phyloP scores from a whole-genome alignment of 2,888 invertebrate genomes.

The Mythimna ferrago region DNA sequence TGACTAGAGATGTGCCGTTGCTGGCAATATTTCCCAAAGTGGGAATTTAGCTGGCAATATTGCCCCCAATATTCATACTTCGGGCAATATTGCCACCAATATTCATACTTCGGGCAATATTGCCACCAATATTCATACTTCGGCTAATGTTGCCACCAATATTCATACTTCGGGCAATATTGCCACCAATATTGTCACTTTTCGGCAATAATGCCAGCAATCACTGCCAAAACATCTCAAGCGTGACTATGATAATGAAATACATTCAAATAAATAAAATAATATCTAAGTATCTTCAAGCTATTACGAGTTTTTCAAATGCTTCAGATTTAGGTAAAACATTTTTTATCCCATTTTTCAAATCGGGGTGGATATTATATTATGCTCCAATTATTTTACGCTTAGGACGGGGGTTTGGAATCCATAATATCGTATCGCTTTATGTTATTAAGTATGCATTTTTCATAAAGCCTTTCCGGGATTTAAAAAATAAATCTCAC shows the following conservation, averaged over 20 bases:
- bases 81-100: too few relatives aligned
- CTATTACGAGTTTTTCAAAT: constrained; percentile 7
- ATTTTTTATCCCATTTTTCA: constrained; percentile 15
- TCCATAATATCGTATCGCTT: constrained; percentile 37
- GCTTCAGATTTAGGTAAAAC: neutral
- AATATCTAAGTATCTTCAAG: constrained; percentile 3
- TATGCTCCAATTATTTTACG: constrained; percentile 45
- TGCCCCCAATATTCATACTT: too few relatives aligned
- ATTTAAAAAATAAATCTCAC: constrained; percentile 16
- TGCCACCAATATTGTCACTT: too few relatives aligned
- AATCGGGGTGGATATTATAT: constrained; percentile 14
- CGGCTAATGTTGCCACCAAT: too few relatives aligned
- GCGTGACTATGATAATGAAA: neutral
- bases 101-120: too few relatives aligned
- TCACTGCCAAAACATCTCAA: neutral
- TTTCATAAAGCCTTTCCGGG: constrained; percentile 20
- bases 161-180: too few relatives aligned
- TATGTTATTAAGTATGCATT: constrained; percentile 28
- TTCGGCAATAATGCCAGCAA: too few relatives aligned
- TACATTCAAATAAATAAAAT: neutral
- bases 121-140: too few relatives aligned
- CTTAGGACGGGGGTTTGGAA: constrained; percentile 33
- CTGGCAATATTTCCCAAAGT: too few relatives aligned
- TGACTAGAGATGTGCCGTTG: too few relatives aligned
- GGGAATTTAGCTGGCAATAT: too few relatives aligned